Percentiles rank a stretch among this genome's conserved stretches.
Conservation (phyloP, 2,113 vertebrate species). For the Seriola aureovittata region DNA sequence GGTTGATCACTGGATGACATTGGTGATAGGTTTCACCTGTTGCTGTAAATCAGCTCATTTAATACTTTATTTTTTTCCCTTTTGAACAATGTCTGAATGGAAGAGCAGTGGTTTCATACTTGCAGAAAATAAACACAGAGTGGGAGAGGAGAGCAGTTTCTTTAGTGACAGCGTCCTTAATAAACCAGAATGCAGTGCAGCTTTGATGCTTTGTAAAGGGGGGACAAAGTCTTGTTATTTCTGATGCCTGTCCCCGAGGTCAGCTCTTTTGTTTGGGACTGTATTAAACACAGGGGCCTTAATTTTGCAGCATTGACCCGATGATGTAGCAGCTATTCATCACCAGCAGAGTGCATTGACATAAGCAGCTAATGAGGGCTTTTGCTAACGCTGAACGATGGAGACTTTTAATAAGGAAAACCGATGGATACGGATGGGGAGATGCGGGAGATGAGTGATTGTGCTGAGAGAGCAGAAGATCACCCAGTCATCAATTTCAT, state of each 20-base stretch:
- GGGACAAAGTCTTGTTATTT: neutral
- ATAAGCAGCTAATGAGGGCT: conserved; percentile 57
- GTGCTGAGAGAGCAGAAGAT: conserved; percentile 54
- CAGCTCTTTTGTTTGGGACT: conserved; percentile 37
- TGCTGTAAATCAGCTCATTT: too few relatives aligned
- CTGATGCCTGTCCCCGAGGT: conserved; percentile 10
- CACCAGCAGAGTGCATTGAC: conserved; percentile 54
- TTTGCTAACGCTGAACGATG: conserved; percentile 52
- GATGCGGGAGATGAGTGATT: conserved; percentile 50
- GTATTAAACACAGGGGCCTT: conserved; percentile 16
- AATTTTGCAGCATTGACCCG: conserved; percentile 54
- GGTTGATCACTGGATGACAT: too few relatives aligned
- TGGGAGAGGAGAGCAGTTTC: neutral
- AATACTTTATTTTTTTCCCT: too few relatives aligned
- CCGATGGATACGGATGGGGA: conserved; percentile 40
- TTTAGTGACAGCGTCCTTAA: neutral
- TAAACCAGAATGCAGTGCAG: conserved; percentile 5
- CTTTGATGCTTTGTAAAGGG: neutral
- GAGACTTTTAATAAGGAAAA: conserved; percentile 69
- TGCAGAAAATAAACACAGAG: neutral
- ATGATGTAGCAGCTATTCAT: conserved; percentile 65
- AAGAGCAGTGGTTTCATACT: neutral
- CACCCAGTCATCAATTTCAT: conserved; percentile 41
- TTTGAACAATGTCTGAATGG: too few relatives aligned
- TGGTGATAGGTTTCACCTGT: too few relatives aligned